Conservation (phyloP, 1,140 invertebrate genomes). For the Drosophila saltans region DNA sequence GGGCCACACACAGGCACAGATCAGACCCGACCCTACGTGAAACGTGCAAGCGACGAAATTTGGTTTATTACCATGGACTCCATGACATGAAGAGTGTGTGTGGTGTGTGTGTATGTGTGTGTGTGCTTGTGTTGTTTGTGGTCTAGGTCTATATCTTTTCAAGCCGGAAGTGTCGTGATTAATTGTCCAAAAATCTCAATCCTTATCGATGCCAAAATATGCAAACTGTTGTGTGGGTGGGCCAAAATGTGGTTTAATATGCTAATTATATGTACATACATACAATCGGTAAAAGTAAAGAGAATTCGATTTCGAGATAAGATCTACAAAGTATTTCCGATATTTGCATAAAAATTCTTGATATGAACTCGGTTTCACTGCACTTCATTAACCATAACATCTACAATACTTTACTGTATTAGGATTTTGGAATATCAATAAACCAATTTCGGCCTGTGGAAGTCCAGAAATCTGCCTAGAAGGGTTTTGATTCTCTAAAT, state of each 20-base stretch:
- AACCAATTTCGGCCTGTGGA: too few species aligned
- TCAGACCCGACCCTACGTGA: constrained; percentile 15
- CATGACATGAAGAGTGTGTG: neutral
- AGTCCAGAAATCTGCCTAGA: too few species aligned
- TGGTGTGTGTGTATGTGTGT: constrained; percentile 8
- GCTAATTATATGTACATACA: neutral
- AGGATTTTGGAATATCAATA: too few species aligned
- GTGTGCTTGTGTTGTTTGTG: constrained; percentile 1
- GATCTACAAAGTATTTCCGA: too few species aligned
- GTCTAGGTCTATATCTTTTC: constrained; percentile 17
- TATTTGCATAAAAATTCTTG: too few species aligned
- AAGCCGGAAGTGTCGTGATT: constrained; percentile 57
- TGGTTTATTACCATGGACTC: constrained; percentile 59
- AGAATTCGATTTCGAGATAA: too few species aligned
- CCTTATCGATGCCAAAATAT: constrained; percentile 50
- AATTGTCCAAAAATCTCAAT: constrained; percentile 23
- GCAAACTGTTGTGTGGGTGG: constrained; percentile 32
- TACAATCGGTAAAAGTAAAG: too few species aligned
- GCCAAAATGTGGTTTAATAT: neutral
- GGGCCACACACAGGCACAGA: constrained; percentile 39
- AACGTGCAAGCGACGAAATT: constrained; percentile 72
- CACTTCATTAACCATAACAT: too few species aligned
- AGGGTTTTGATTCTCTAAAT: too few species aligned
- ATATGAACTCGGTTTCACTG: too few species aligned
- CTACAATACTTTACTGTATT: too few species aligned